These are phyloP conservation scores for Cygnus buccinator DNA, from an alignment of 2,113 vertebrate genomes.

Conservation along the genomic window DNA sequence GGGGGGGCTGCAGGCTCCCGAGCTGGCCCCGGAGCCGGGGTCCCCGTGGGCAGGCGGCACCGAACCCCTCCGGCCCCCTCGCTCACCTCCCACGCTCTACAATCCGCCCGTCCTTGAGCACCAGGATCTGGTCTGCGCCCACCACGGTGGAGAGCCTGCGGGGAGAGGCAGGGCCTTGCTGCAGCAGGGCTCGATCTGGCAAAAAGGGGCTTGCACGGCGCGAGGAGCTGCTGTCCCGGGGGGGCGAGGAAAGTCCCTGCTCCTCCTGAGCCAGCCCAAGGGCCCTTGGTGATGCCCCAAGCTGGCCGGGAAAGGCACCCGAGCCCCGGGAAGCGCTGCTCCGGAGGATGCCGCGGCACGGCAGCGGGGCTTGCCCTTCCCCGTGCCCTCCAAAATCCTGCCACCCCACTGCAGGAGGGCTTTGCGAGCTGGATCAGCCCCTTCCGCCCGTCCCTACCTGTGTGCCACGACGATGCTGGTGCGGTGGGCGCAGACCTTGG, in stretches of 20 bases:
- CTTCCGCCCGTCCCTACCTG: constrained; percentile 76
- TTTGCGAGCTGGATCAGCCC: background rate
- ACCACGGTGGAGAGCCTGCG: constrained; percentile 92
- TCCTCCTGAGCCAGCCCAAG: background rate
- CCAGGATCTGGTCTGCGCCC: constrained; percentile 92
- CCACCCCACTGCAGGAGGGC: background rate
- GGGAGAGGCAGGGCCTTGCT: background rate
- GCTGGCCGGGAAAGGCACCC: background rate
- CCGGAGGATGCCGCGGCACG: background rate
- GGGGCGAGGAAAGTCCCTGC: background rate
- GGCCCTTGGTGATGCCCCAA: background rate
- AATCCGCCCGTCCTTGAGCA: constrained; percentile 87
- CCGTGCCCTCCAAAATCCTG: background rate
- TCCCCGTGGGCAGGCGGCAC: accelerated
- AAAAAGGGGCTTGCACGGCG: background rate
- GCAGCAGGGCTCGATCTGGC: background rate
- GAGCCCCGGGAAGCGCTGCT: background rate
- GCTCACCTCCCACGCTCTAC: constrained; percentile 88
- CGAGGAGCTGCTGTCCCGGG: background rate
- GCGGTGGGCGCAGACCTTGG: constrained; percentile 87
- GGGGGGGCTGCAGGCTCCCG: accelerated
- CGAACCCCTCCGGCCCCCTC: background rate
- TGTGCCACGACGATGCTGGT: constrained; percentile 94
- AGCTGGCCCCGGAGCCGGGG: background rate
- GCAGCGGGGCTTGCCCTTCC: background rate